These are phyloP conservation scores for Hoplodrina blanda DNA, from an alignment of 2,888 invertebrate species.

Conservation along the genomic window DNA sequence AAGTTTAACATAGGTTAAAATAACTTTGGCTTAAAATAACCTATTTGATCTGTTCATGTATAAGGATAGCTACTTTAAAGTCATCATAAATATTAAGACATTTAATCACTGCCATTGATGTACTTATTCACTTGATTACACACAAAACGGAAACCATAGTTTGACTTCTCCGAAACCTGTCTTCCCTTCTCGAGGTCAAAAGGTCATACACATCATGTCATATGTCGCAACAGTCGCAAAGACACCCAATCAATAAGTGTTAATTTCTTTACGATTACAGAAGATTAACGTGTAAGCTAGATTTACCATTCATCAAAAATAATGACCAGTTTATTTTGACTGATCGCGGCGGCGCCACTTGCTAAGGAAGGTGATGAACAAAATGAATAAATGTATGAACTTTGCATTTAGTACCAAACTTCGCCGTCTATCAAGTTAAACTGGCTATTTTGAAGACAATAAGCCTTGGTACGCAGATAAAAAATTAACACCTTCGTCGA, in stretches of 20 bases:
- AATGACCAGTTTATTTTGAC: slow-evolving; percentile 16
- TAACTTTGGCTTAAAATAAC: no score
- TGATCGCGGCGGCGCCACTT: neutral
- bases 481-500: slow-evolving; percentile 80
- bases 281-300: slow-evolving; percentile 55
- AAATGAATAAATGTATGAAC: neutral
- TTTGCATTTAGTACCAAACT: neutral
- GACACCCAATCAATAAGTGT: slow-evolving; percentile 52
- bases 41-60: no score
- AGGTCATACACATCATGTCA: slow-evolving; percentile 31
- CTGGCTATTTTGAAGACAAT: slow-evolving; percentile 44
- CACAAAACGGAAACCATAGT: slow-evolving; percentile 14
- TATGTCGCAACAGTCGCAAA: slow-evolving; percentile 48
- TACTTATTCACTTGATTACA: neutral
- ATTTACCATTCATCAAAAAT: slow-evolving; percentile 73
- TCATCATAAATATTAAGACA: neutral
- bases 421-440: neutral
- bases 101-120: neutral
- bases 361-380: neutral
- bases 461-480: slow-evolving; percentile 79
- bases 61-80: neutral
- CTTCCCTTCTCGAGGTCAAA: slow-evolving; percentile 6
- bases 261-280: slow-evolving; percentile 61
- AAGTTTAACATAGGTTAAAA: no score
- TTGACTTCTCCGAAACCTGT: slow-evolving; percentile 2